Base-by-base conservation (phyloP, 2,888 invertebrate species). In the Athalia circularis region DNA sequence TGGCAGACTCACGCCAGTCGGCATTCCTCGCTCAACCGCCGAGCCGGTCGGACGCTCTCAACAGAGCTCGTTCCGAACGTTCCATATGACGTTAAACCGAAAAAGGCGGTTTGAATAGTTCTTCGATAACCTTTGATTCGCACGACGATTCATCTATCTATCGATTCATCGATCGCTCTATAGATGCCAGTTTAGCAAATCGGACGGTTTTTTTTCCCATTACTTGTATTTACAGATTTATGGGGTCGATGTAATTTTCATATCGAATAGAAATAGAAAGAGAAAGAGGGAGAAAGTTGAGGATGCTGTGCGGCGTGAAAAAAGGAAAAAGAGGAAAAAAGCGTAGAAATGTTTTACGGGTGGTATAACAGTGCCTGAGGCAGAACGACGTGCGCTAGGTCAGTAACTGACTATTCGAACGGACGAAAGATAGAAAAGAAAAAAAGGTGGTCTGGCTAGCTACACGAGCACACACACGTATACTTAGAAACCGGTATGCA, bases 311-410 rank as follows among this genome's bases (percentile, higher is more conserved):
- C 62, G 77, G n/a, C 54, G 81, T 81, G 77, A 81, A 77, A 81
- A 81, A 77, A 65, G 81, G 78, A 80, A 80, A 82, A 29, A 29
- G 29, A 29, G n/a, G n/a, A n/a, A n/a, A n/a, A n/a, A n/a, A n/a
- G n/a, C n/a, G 29, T 29, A 29, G 29, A 29, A 29, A 29, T 29
- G 2, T 29, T 29, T 29, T 29, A 29, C 29, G 29, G 29, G 29
- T 29, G 29, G 29, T 29, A 29, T 29, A 29, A 29, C 80, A 78
- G 82, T 83, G 81, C 81, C 81, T 85, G 85, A 85, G 83, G 84
- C 85, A 84, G 84, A 84, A 84, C 85, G 57, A 43, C 64, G 85
- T 88, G 88, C 87, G 88, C 85, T 87, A 83, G 88, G 89, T 89
- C 88, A 89, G 88, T 87, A 87, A 88, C 87, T 88, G 86, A 85